These are phyloP conservation scores for Xenops minutus DNA, from an alignment of 2,797 vertebrate species.

Conservation along the genomic window DNA sequence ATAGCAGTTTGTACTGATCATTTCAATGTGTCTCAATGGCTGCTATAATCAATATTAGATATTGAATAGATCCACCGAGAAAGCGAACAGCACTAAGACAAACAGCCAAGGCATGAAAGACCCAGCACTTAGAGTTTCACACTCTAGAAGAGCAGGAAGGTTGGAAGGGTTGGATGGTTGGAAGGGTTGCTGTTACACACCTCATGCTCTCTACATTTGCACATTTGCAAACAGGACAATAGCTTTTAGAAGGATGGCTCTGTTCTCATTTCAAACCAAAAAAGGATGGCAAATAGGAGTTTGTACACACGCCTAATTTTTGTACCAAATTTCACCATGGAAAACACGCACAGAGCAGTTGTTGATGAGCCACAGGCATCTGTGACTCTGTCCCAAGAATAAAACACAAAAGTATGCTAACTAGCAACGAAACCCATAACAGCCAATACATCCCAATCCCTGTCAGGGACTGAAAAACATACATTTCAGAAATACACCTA, in stretches of 20 bases:
- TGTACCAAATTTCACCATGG: not conserved
- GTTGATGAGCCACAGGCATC: not conserved
- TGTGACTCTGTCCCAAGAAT: slow-evolving; percentile 1
- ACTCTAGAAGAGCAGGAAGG: not conserved
- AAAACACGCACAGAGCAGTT: not conserved
- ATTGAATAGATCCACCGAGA: not conserved
- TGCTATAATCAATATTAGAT: not conserved
- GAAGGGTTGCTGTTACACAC: rapidly evolving
- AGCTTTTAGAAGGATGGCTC: not conserved
- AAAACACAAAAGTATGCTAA: slow-evolving; percentile 6
- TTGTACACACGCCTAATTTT: not conserved
- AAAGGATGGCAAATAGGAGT: not conserved
- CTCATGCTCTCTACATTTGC: rapidly evolving
- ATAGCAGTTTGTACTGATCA: not conserved
- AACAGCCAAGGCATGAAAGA: not conserved
- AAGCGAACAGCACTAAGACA: not conserved
- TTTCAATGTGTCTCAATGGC: rapidly evolving
- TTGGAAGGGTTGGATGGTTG: not conserved
- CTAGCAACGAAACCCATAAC: not conserved
- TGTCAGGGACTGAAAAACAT: not conserved
- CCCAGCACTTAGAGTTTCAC: not conserved
- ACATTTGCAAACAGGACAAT: not conserved
- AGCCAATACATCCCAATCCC: not conserved
- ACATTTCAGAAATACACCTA: slow-evolving; percentile 10
- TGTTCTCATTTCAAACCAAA: not conserved